Base-by-base conservation (phyloP, 37 sponge, comb jelly and placozoan species). In the Chondrosia reniformis region DNA sequence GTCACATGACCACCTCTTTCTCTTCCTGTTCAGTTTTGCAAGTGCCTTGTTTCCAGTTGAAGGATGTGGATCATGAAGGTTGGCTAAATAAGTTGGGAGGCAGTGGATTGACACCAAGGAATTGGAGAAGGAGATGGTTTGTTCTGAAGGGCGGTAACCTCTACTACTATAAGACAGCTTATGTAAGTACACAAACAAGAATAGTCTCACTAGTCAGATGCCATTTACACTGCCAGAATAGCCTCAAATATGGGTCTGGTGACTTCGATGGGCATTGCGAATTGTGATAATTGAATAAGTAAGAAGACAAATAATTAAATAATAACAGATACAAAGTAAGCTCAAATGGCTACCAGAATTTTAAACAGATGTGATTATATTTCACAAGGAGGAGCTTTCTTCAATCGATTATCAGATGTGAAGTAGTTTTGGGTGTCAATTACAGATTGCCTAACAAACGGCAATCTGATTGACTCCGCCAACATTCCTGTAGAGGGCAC, bases 61-160 rank as follows among this genome's bases (percentile, higher is more conserved):
- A 85, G 63, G 84, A 90, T 59, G 38, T 55, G 12, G 63, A 85
- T 12, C 75, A 58, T 21, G 80, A 90, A 59, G 91, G 91, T 0
- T 90, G 86, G 86, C 71, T 90, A 73, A 74, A 56, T 32, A 90
- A 90, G 39, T 64, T 80, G 24, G 93, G 93, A 19, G 93, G 93
- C 0, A 78, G 86, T 76, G 93, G 93, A 3, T 43, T 92, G 24
- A 92, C 93, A 33, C 93, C 93, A 1, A 92, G 83, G 84, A 92
- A 92, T 81, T 92, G 93, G 93, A 84, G 93, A 65, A 92, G 76
- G 44, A 74, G 93, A 27, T 92, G 93, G 93, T 88, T 92, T 80
- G 93, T 88, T 0, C 84, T 92, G 31, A 88, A 92, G 61, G 83
- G 78, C 31, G 52, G 69, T 19, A 85, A 85, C 36, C 88, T 92